Evolutionary conservation across 2,113 vertebrate species (phyloP), one percentile per base, ranked within the genome.

Genomic region (Nycticorax nycticorax): DNA sequence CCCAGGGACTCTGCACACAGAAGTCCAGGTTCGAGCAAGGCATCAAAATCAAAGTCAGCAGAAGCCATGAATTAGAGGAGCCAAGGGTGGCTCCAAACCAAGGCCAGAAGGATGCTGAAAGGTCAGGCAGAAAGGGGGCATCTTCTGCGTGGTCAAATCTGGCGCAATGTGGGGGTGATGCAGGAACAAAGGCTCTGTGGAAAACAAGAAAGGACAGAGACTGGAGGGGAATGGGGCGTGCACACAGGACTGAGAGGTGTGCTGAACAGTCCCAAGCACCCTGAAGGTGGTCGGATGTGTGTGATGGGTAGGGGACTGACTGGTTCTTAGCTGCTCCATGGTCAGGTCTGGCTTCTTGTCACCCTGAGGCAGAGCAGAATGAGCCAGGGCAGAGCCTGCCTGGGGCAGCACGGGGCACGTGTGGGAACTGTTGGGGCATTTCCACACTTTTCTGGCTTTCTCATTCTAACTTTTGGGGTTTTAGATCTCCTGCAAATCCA

Each of bases 361-460:
- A 69, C 11, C 8, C 12, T 1, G 3, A 55, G 39, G 43, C n/a
- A 66, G 74, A n/a, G 17, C 62, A 50, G n/a, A 71, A 6, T 4
- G 9, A 57, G 55, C 18, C 26, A 1, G 8, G 26, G 20, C 39
- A 80, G 63, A 71, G 50, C 22, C 43, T 43, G 50, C 23, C 17
- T 43, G 50, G 32, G 43, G 48, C 35, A 43, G 57, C 2, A 2
- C 8, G 7, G 17, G 59, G 22, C 16, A 30, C 0, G 1, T 24
- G 2, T 48, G 55, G 18, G 69, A 72, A 56, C 41, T 27, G 41
- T 15, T 24, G 23, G 47, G 79, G n/a, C 23, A 19, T 28, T 71
- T 12, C 41, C 28, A 37, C 10, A 55, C 32, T 45, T 79, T 45
- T 39, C 56, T 60, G n/a, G 23, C 43, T 83, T 83, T 75, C n/a